phyloP scores from a whole-genome alignment of 2,797 vertebrate genomes.

The Poecilia gillii region DNA sequence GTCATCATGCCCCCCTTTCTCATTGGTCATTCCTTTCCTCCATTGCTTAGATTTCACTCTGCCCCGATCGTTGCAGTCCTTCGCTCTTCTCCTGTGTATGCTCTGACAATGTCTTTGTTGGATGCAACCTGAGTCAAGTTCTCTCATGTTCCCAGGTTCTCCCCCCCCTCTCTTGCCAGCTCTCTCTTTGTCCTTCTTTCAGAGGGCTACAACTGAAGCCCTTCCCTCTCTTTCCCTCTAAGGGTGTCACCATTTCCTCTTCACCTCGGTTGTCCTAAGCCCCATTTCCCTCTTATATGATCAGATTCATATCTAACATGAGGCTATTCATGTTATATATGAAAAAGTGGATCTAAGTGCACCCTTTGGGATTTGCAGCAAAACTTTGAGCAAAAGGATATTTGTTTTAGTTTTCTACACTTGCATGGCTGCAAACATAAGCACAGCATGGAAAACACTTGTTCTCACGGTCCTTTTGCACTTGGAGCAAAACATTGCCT shows the following conservation, averaged over 20 bases:
- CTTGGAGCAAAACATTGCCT: constrained; percentile 45
- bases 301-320: constrained; percentile 4
- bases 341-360: background rate
- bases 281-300: constrained; percentile 22
- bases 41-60: constrained; percentile 21
- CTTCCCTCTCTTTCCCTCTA: constrained; percentile 51
- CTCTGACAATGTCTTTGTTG: constrained; percentile 66
- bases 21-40: background rate
- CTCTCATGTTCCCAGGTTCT: constrained; percentile 72
- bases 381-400: background rate
- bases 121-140: constrained; percentile 67
- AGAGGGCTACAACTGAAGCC: constrained; percentile 42
- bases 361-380: background rate
- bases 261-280: constrained; percentile 62
- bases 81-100: constrained; percentile 23
- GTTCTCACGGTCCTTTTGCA: constrained; percentile 66
- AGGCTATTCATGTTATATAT: background rate
- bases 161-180: constrained; percentile 21
- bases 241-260: constrained; percentile 82
- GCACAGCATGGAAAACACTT: constrained; percentile 38
- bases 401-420: constrained; percentile 16
- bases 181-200: constrained; percentile 51
- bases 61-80: constrained; percentile 22
- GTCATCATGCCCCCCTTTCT: constrained; percentile 29
- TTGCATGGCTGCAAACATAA: constrained; percentile 10